phyloP scores from a whole-genome alignment of 1,140 invertebrate genomes.

The Drosophila leontia region DNA sequence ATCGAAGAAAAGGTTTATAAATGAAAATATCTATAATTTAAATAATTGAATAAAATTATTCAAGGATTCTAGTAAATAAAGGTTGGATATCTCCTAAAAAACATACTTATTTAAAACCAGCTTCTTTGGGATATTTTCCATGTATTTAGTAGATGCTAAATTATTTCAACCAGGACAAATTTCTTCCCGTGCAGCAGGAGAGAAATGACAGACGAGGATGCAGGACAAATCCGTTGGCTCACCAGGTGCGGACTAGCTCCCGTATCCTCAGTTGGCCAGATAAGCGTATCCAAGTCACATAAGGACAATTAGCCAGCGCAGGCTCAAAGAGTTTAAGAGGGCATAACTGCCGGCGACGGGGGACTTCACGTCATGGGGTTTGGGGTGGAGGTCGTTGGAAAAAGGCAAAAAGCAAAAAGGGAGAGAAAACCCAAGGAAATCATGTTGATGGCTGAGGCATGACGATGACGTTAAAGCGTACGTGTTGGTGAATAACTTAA shows the following conservation, averaged over 20 bases:
- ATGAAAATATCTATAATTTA: not conserved
- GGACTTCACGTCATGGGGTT: not conserved
- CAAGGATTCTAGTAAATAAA: not conserved
- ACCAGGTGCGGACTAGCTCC: constrained; percentile 24
- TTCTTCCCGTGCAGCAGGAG: constrained; percentile 1
- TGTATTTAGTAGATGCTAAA: not conserved
- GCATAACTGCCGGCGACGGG: constrained; percentile 42
- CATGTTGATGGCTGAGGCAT: constrained; percentile 45
- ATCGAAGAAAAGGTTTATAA: not conserved
- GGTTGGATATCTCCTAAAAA: not conserved
- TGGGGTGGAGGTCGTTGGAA: not conserved
- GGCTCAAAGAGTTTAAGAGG: constrained; percentile 65
- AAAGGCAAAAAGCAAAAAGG: not conserved
- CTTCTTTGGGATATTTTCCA: no score
- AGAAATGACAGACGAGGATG: not conserved
- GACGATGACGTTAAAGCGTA: constrained; percentile 64
- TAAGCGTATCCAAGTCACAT: constrained; percentile 78
- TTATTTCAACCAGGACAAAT: not conserved
- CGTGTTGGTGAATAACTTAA: constrained; percentile 79
- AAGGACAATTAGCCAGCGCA: constrained; percentile 75
- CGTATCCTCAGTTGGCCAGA: constrained; percentile 32
- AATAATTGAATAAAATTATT: not conserved
- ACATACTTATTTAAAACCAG: not conserved
- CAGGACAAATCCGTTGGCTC: constrained; percentile 15
- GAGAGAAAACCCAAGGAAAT: constrained; percentile 7